phyloP scores from a whole-genome alignment of 2,113 vertebrate species.

The Agelaius tricolor region DNA sequence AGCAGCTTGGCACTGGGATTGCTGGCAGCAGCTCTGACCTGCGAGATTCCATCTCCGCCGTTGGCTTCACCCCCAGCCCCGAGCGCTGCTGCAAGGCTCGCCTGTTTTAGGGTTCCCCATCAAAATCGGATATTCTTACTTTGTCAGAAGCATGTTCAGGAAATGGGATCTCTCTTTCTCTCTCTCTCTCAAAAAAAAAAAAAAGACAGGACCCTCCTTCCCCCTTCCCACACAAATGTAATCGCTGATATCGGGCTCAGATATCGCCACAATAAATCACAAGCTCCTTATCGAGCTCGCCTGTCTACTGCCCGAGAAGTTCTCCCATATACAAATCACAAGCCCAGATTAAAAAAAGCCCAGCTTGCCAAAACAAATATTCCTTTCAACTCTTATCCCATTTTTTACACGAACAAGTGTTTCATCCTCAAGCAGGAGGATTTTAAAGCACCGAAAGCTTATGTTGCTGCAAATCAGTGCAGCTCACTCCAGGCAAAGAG shows the following conservation, averaged over 20 bases:
- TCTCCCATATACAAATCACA: slow-evolving; percentile 45
- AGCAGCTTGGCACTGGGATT: slow-evolving; percentile 44
- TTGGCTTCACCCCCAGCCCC: slow-evolving; percentile 45
- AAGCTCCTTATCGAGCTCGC: background rate
- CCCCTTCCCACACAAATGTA: background rate
- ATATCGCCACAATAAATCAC: slow-evolving; percentile 28
- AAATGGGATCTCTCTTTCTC: slow-evolving; percentile 43
- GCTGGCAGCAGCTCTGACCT: slow-evolving; percentile 69
- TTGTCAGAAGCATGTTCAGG: slow-evolving; percentile 34
- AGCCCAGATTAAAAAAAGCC: background rate
- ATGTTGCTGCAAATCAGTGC: background rate
- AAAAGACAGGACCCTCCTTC: background rate
- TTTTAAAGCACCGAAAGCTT: background rate
- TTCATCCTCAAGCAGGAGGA: background rate
- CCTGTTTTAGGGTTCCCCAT: slow-evolving; percentile 33
- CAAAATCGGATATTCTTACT: slow-evolving; percentile 19
- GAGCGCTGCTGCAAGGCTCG: background rate
- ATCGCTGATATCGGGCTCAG: background rate
- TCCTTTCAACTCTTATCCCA: slow-evolving; percentile 31
- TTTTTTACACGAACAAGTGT: slow-evolving; percentile 33
- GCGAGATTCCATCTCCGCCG: slow-evolving; percentile 58
- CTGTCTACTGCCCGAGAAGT: slow-evolving; percentile 12
- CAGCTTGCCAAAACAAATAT: slow-evolving; percentile 51
- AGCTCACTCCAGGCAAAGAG: background rate
- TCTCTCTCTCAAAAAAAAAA: background rate